These are phyloP conservation scores for Cheirogaleus major DNA, from an alignment of 2,797 vertebrate species.

Conservation along the genomic window DNA sequence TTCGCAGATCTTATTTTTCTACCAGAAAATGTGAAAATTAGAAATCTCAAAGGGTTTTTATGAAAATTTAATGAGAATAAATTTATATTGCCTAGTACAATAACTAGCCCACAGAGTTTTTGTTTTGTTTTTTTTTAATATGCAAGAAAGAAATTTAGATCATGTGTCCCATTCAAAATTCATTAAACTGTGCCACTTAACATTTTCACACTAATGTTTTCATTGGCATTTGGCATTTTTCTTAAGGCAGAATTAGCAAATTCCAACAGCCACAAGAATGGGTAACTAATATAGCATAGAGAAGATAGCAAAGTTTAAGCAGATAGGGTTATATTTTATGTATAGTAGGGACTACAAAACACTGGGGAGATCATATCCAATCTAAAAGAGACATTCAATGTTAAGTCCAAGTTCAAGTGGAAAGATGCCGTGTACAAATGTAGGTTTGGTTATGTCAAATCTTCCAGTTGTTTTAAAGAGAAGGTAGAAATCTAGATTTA, in stretches of 20 bases:
- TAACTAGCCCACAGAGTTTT: background rate
- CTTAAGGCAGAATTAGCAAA: background rate
- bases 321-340: background rate
- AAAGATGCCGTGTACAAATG: background rate
- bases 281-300: background rate
- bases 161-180: background rate
- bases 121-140: background rate
- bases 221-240: conserved; percentile 22
- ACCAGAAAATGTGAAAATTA: background rate
- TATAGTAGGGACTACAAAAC: background rate
- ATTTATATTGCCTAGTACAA: background rate
- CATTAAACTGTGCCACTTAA: background rate
- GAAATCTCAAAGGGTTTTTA: background rate
- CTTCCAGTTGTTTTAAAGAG: background rate
- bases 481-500: background rate
- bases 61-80: background rate
- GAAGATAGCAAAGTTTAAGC: background rate
- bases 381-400: background rate
- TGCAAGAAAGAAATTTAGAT: background rate
- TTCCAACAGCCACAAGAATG: background rate
- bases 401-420: background rate
- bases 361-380: background rate
- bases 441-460: background rate
- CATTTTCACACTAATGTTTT: background rate
- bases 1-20: background rate